Evolutionary conservation across 1,140 invertebrate genomes (phyloP).

Genomic region (Zaprionus tsacasi): DNA sequence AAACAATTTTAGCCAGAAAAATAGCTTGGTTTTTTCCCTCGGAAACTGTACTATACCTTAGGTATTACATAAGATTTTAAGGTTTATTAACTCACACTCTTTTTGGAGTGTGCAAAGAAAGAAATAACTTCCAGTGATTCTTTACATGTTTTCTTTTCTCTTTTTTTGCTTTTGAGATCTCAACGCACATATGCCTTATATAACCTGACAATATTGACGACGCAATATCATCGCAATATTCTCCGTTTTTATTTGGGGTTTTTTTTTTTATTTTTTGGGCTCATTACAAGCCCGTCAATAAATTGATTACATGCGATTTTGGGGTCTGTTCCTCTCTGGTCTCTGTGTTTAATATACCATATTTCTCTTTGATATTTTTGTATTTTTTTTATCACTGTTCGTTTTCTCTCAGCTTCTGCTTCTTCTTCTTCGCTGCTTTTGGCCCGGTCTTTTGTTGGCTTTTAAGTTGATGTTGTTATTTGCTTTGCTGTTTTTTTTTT

Average conservation of each 20-base stretch:
- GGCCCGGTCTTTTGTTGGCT: slow-evolving; percentile 50
- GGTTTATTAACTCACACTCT: not conserved
- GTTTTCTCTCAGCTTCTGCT: not conserved
- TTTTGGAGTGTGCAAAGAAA: not conserved
- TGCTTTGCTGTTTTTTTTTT: not conserved
- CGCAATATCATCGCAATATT: slow-evolving; percentile 36
- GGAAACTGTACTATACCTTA: not conserved
- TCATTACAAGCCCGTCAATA: slow-evolving; percentile 40
- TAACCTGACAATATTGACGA: slow-evolving; percentile 37
- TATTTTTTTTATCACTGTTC: not conserved
- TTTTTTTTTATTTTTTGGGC: slow-evolving; percentile 13
- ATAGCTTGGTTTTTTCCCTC: no score
- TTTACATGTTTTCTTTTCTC: slow-evolving; percentile 10
- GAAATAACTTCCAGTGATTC: not conserved
- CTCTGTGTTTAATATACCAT: slow-evolving; percentile 7
- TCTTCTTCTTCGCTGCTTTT: slow-evolving; percentile 14
- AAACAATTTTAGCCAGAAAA: no score
- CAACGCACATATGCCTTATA: slow-evolving; percentile 19
- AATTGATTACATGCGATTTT: slow-evolving; percentile 45
- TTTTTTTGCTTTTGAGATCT: slow-evolving; percentile 1
- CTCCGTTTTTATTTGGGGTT: slow-evolving; percentile 26
- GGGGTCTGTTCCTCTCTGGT: slow-evolving; percentile 3
- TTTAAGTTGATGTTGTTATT: slow-evolving; percentile 4
- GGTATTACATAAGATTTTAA: not conserved
- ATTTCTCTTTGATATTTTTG: not conserved